These are phyloP conservation scores for Heliconius hewitsoni DNA, from an alignment of 1,140 invertebrate genomes.

Conservation along the genomic window DNA sequence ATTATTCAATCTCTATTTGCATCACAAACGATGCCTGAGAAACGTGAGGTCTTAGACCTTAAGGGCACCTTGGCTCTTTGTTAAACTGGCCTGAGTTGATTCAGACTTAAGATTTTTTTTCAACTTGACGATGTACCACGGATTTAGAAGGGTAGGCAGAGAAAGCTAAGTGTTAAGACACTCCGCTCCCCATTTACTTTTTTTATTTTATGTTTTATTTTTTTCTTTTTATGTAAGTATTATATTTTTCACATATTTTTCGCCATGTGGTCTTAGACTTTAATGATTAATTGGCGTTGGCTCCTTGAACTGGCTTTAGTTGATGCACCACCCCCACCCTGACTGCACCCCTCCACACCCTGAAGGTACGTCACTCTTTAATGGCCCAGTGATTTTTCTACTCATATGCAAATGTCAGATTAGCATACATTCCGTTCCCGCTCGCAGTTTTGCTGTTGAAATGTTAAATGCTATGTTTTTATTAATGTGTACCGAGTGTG, in stretches of 20 bases:
- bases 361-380: constrained; percentile 57
- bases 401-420: constrained; percentile 70
- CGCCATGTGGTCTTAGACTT: constrained; percentile 44
- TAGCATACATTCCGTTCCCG: constrained; percentile 67
- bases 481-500: constrained; percentile 4
- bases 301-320: constrained; percentile 49
- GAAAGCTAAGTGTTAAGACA: too few species aligned
- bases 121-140: too few species aligned
- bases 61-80: constrained; percentile 61
- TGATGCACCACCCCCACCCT: constrained; percentile 32
- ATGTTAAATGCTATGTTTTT: constrained; percentile 45
- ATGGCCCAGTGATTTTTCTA: constrained; percentile 68
- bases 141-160: too few species aligned
- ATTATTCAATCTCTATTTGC: constrained; percentile 77
- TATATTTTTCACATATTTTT: too few species aligned
- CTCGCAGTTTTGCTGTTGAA: constrained; percentile 44
- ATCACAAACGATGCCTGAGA: constrained; percentile 69
- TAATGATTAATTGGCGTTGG: constrained; percentile 55
- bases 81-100: constrained; percentile 45
- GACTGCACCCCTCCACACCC: constrained; percentile 54
- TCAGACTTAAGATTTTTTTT: constrained; percentile 20
- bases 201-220: too few species aligned
- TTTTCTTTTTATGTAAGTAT: too few species aligned
- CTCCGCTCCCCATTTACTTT: too few species aligned
- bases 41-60: constrained; percentile 64